phyloP scores from a whole-genome alignment of 1,140 invertebrate species.

The Heliconius nattereri region DNA sequence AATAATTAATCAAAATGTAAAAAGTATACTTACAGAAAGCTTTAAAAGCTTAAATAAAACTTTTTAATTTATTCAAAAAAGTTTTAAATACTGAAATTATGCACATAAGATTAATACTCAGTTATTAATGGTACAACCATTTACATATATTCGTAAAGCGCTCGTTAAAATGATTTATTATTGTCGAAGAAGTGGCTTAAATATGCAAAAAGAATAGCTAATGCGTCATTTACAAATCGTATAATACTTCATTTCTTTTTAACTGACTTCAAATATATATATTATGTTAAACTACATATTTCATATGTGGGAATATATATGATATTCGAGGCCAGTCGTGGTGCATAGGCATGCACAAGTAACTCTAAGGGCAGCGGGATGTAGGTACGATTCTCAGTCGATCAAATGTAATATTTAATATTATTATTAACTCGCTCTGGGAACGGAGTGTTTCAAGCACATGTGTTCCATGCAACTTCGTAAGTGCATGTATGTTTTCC shows the following conservation, averaged over 20 bases:
- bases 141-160: neutral
- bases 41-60: neutral
- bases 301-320: too few relatives aligned
- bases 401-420: too few relatives aligned
- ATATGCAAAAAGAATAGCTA: neutral
- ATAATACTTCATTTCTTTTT: neutral
- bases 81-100: neutral
- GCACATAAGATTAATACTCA: neutral
- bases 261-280: too few relatives aligned
- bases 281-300: too few relatives aligned
- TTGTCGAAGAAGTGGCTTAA: neutral
- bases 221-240: neutral
- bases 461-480: too few relatives aligned
- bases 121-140: neutral
- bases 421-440: too few relatives aligned
- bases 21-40: neutral
- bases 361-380: too few relatives aligned
- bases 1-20: neutral
- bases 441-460: too few relatives aligned
- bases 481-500: too few relatives aligned
- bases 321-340: too few relatives aligned
- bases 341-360: too few relatives aligned
- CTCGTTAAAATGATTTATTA: conserved; percentile 9
- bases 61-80: neutral
- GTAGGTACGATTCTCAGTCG: too few relatives aligned